Base-by-base conservation (phyloP, 2,113 vertebrate species). In the Morone saxatilis region DNA sequence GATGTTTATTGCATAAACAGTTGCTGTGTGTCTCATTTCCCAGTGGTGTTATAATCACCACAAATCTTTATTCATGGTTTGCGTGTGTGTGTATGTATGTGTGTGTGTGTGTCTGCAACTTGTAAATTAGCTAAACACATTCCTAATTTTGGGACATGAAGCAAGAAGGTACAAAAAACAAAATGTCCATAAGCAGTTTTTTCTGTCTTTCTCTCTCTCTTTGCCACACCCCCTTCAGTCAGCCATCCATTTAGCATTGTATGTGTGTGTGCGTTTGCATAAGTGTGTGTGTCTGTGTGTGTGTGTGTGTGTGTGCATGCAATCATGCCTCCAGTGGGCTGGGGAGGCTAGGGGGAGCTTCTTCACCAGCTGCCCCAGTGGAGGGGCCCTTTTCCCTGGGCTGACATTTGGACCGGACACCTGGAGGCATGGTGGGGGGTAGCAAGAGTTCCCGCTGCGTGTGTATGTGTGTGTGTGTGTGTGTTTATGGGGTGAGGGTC, bases 341-440 rank as follows among this genome's bases (percentile, higher is more conserved):
- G n/a, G 48, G 68, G 48, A 78, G 80, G 73, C 75, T 63, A 69
- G 61, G 45, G 88, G 86, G 81, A 83, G 81, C 83, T 70, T 84
- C 90, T 91, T 88, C 76, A 56, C 81, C 80, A 72, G 71, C 76
- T 87, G 84, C 71, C 92, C 90, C 91, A 91, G 82, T 1, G 86
- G 90, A 92, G 80, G 70, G 87, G 90, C 88, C 89, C 92, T 89
- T 90, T 93, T 92, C 79, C 89, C 91, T 79, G 74, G 63, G 86
- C 86, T 94, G 93, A 93, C 92, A 93, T 93, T 94, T 93, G 89
- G 91, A 88, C 85, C 9, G 63, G 90, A 92, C 92, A 93, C 91
- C 93, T 93, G 91, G 90, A 91, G 91, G 85, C 88, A 76, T 88
- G 62, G 85, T 73, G 74, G 88, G 92, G 87, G 79, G 86, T 84